Base-by-base conservation (phyloP, 2,797 vertebrate genomes). In the Megalops cyprinoides region DNA sequence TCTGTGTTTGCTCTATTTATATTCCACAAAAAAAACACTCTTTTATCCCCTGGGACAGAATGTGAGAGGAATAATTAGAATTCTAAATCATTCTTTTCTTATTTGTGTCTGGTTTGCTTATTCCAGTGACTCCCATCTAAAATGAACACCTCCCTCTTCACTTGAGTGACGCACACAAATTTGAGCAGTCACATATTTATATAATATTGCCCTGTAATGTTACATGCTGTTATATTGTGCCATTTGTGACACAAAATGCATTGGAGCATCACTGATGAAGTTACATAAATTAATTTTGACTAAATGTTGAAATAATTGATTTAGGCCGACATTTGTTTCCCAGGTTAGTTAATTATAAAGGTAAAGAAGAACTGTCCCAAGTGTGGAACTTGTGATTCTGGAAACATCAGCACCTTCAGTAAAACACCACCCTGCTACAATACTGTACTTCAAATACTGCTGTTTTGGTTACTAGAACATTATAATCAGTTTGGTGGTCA, bases 11-110 rank as follows among this genome's bases (percentile, higher is more conserved):
- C 62, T 58, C 44, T 65, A 42, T n/a, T 76, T 39, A 74, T n/a
- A 46, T 71, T n/a, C 34, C 25, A 49, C 75, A 9, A 23, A 81
- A 76, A 51, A 34, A 25, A 31, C 31, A 7, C 46, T 76, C 7
- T 44, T 1, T n/a, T 31, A 34, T 62, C 73, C 73, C 51, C 18
- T 10, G 62, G 73, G 48, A 51, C 53, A 81, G 71, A 48, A 31
- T 25, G 46, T n/a, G 62, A 71, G 78, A 42, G 58, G 58, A 76
- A 65, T 65, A 81, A 62, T 81, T 74, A 81, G 20, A 48, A 74
- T 65, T 74, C 53, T 53, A 75, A 44, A 53, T n/a, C 31, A 62
- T 79, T 51, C 44, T 74, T 2, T n/a, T n/a, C 25, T 9, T 23
- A 28, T 28, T 48, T 42, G 39, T 25, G n/a, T n/a, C n/a, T n/a